Percentiles rank a stretch among this genome's conserved stretches.
These are phyloP conservation scores for Thymelicus acteon DNA, from an alignment of 2,888 invertebrate genomes.

Conservation along the genomic window DNA sequence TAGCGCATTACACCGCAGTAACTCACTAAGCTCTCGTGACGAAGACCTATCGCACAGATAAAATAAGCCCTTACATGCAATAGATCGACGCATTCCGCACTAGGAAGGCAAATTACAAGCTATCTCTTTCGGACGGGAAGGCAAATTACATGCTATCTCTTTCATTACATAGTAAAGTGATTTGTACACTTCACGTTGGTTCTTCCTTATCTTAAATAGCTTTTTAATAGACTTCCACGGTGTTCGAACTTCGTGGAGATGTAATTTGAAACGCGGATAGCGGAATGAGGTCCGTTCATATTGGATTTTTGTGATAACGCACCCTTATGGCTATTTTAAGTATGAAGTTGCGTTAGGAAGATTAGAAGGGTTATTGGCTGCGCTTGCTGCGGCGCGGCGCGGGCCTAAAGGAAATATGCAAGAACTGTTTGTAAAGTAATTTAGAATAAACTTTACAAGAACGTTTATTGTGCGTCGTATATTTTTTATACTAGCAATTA, in stretches of 20 bases:
- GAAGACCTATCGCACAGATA: slow-evolving; percentile 27
- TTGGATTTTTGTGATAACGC: slow-evolving; percentile 25
- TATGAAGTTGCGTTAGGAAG: background rate
- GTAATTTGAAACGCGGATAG: slow-evolving; percentile 30
- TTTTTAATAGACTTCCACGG: slow-evolving; percentile 37
- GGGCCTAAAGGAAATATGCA: no score
- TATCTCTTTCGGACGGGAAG: slow-evolving; percentile 31
- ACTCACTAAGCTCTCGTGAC: slow-evolving; percentile 25
- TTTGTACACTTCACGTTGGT: slow-evolving; percentile 34
- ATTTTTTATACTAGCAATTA: no score
- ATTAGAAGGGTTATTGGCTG: background rate
- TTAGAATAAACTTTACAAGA: no score
- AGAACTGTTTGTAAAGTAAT: no score
- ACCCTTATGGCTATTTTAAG: background rate
- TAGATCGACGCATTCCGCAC: slow-evolving; percentile 30
- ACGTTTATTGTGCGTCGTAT: no score
- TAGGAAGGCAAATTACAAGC: slow-evolving; percentile 31
- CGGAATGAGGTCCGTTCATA: slow-evolving; percentile 10
- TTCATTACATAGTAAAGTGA: slow-evolving; percentile 38
- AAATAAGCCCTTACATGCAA: slow-evolving; percentile 26
- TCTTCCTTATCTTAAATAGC: slow-evolving; percentile 38
- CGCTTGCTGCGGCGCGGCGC: no score
- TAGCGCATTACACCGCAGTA: slow-evolving; percentile 4
- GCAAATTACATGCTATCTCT: slow-evolving; percentile 38
- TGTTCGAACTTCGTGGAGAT: slow-evolving; percentile 25